These are phyloP conservation scores for Drosophila gaucha DNA, from an alignment of 2,888 invertebrate species.

Conservation along the genomic window DNA sequence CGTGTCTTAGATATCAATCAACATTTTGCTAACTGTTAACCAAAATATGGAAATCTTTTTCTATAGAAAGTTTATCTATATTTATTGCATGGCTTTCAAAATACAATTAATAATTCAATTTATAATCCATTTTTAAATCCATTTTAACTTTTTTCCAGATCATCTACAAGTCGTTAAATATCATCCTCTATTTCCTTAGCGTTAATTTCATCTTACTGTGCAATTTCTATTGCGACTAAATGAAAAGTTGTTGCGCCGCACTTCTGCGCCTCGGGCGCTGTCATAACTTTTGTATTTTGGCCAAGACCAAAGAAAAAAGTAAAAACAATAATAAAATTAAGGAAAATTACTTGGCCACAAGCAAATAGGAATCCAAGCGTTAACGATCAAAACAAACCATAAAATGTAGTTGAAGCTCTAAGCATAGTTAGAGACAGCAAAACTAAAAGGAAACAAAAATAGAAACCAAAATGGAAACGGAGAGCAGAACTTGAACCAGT, in stretches of 20 bases:
- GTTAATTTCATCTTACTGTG: conserved; percentile 9
- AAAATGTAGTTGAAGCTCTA: conserved; percentile 37
- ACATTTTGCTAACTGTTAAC: too few relatives aligned
- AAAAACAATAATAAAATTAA: conserved; percentile 14
- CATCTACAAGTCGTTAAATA: not conserved
- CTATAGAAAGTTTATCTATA: too few relatives aligned
- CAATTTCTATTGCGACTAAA: conserved; percentile 42
- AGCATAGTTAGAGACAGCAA: conserved; percentile 2
- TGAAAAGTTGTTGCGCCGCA: conserved; percentile 55
- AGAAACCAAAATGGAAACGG: not conserved
- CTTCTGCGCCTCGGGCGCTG: conserved; percentile 50
- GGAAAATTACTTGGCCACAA: conserved; percentile 28
- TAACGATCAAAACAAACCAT: conserved; percentile 47
- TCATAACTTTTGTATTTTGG: conserved; percentile 47
- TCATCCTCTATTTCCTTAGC: not conserved
- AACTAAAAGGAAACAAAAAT: not conserved
- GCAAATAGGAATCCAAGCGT: conserved; percentile 28
- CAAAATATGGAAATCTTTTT: too few relatives aligned
- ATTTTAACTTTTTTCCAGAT: too few relatives aligned
- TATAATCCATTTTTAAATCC: too few relatives aligned
- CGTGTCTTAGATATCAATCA: too few relatives aligned
- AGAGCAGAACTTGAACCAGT: not conserved
- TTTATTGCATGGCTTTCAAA: too few relatives aligned
- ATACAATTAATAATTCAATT: too few relatives aligned
- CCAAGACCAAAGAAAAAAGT: not conserved